These are phyloP conservation scores for Lacanobia wlatinum DNA, from an alignment of 2,888 invertebrate genomes.

Conservation along the genomic window DNA sequence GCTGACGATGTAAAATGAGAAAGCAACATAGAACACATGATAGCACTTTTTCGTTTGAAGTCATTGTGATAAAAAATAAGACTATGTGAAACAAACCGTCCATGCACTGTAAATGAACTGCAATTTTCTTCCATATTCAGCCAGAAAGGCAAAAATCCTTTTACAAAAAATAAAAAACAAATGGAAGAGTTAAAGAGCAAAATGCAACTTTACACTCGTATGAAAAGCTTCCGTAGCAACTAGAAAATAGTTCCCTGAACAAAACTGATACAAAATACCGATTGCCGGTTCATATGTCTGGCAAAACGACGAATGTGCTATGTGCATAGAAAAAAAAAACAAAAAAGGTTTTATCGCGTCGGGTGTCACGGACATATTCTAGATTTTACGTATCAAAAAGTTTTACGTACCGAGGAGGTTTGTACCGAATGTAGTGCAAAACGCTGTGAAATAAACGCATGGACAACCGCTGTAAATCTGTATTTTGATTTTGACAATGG, in stretches of 20 bases:
- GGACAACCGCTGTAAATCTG: slow-evolving; percentile 25
- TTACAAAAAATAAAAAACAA: neutral
- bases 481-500: slow-evolving; percentile 58
- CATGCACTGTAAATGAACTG: neutral
- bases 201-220: slow-evolving; percentile 13
- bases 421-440: slow-evolving; percentile 39
- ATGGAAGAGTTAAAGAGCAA: slow-evolving; percentile 3
- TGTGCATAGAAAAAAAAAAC: slow-evolving; percentile 39
- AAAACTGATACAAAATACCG: slow-evolving; percentile 39
- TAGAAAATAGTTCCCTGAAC: slow-evolving; percentile 38
- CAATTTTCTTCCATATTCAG: slow-evolving; percentile 2
- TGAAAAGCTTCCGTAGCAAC: slow-evolving; percentile 33
- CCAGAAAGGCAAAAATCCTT: neutral
- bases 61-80: too few species aligned
- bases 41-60: too few species aligned
- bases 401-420: slow-evolving; percentile 36
- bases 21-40: too few species aligned
- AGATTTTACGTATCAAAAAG: slow-evolving; percentile 41
- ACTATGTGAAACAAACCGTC: too few species aligned
- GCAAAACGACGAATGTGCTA: slow-evolving; percentile 37
- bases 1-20: too few species aligned
- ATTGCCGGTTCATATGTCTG: slow-evolving; percentile 43
- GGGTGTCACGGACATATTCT: slow-evolving; percentile 51
- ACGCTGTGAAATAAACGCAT: slow-evolving; percentile 54
- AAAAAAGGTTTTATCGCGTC: slow-evolving; percentile 52